Evolutionary conservation across 64 coral and sea anemone genomes (phyloP).

Genomic region (Stylophora pistillata): DNA sequence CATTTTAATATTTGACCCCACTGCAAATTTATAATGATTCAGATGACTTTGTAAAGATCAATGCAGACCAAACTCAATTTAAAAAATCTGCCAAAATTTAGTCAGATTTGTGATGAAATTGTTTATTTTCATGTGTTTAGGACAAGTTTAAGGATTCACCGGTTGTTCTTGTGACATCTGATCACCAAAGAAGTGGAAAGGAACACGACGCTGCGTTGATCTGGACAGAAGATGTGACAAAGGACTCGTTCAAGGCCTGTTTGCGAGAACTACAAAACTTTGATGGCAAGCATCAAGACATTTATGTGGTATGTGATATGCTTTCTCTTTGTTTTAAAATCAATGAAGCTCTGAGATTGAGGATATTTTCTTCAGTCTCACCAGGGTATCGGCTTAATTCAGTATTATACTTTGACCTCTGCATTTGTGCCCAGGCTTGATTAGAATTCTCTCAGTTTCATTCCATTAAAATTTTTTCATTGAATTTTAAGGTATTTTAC

Average conservation of each 20-base stretch:
- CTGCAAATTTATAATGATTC: too few relatives aligned
- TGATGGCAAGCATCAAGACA: constrained; percentile 50
- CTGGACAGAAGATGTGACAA: constrained; percentile 54
- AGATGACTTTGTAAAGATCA: too few relatives aligned
- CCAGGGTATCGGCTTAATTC: not conserved
- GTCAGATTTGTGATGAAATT: not conserved
- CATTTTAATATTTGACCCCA: constrained; percentile 39
- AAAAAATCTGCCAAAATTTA: not conserved
- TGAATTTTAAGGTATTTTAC: too few relatives aligned
- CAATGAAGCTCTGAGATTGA: too few relatives aligned
- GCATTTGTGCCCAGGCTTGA: too few relatives aligned
- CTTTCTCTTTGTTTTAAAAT: not conserved
- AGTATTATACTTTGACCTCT: too few relatives aligned
- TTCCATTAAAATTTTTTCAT: too few relatives aligned
- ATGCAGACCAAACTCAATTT: not conserved
- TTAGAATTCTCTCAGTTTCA: too few relatives aligned
- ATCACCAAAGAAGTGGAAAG: constrained; percentile 13
- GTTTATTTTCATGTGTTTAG: not conserved
- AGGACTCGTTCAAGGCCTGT: constrained; percentile 43
- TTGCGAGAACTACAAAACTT: constrained; percentile 57
- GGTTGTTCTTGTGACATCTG: constrained; percentile 32
- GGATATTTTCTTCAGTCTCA: not conserved
- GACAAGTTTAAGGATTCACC: constrained; percentile 26
- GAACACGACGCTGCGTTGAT: constrained; percentile 42
- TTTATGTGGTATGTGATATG: constrained; percentile 52